Conservation (phyloP, 2,113 vertebrate genomes). For the Sakesphorus luctuosus region DNA sequence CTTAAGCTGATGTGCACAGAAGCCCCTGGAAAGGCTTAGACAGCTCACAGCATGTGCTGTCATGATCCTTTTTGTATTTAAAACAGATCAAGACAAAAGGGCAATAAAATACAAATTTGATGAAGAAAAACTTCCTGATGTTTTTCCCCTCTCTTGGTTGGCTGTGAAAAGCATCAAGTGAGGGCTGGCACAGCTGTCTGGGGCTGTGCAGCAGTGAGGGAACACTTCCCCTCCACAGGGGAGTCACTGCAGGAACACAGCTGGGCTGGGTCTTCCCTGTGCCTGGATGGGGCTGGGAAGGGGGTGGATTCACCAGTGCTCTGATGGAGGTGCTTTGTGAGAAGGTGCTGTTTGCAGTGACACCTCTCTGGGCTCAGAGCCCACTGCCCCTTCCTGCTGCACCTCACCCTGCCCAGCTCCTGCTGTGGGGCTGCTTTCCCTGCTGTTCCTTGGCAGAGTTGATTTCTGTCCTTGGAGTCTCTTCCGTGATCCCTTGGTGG, state of each 20-base stretch:
- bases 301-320: neutral
- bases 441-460: neutral
- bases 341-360: neutral
- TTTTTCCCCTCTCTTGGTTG: neutral
- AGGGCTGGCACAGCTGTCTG: constrained; percentile 20
- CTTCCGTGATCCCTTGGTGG: neutral
- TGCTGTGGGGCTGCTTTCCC: neutral
- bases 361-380: neutral
- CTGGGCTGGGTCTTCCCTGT: neutral
- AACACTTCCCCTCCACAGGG: neutral
- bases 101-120: constrained; percentile 7
- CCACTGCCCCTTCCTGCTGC: neutral
- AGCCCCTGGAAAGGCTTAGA: neutral
- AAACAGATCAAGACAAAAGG: constrained; percentile 3
- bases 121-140: neutral
- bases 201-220: neutral
- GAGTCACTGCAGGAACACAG: neutral
- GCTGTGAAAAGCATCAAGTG: neutral
- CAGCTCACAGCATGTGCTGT: neutral
- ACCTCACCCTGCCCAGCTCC: neutral
- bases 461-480: neutral
- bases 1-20: neutral
- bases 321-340: neutral
- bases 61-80: neutral
- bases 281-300: neutral